Conservation (phyloP, 2,113 vertebrate genomes). For the Ictalurus furcatus region DNA sequence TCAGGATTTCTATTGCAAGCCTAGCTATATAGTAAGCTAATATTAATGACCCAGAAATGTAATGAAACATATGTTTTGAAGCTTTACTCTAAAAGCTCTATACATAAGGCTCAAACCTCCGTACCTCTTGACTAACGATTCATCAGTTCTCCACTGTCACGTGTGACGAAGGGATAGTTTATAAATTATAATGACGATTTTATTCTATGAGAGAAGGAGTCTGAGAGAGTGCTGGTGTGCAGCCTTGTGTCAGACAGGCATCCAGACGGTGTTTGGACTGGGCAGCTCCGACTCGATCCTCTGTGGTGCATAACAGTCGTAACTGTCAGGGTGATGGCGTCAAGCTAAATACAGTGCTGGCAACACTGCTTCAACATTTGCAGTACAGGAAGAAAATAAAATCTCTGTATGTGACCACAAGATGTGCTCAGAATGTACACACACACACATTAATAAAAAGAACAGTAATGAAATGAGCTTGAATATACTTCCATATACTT, state of each 20-base stretch:
- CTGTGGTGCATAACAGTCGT: constrained; percentile 8
- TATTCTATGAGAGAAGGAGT: not conserved
- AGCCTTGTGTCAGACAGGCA: constrained; percentile 6
- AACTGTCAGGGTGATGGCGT: constrained; percentile 22
- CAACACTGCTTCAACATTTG: constrained; percentile 11
- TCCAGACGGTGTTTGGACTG: constrained; percentile 29
- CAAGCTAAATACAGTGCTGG: constrained; percentile 16
- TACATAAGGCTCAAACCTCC: not conserved
- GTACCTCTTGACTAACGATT: not conserved
- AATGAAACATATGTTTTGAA: not conserved
- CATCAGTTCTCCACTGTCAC: not conserved
- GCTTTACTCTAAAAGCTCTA: not conserved
- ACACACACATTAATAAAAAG: constrained; percentile 25
- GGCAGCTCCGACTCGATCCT: constrained; percentile 7
- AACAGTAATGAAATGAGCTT: not conserved
- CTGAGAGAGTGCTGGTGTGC: not conserved
- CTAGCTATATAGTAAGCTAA: not conserved
- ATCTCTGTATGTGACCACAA: not conserved
- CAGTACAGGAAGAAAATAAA: not conserved
- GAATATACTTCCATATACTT: not conserved
- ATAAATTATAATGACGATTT: not conserved
- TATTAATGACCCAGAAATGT: not conserved
- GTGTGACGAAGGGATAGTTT: not conserved
- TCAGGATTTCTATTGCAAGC: not conserved
- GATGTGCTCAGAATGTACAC: not conserved